Evolutionary conservation across 2,888 invertebrate genomes (phyloP).

Genomic region (Synanthedon myopaeformis): DNA sequence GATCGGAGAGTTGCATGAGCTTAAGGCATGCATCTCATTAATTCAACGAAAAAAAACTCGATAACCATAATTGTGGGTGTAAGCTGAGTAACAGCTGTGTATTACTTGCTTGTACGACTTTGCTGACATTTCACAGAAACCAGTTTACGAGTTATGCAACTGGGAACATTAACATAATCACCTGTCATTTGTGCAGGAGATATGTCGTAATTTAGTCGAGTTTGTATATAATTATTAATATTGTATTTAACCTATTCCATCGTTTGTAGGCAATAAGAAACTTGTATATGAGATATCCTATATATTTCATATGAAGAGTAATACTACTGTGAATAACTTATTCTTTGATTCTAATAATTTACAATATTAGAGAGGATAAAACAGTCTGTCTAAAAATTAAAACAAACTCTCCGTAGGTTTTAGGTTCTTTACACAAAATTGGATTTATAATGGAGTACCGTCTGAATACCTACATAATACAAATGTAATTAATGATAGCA

Average conservation of each 20-base stretch:
- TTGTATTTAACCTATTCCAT: no score
- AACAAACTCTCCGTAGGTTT: no score
- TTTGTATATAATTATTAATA: no score
- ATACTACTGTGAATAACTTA: no score
- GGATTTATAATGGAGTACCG: not conserved
- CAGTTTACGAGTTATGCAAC: slow-evolving; percentile 59
- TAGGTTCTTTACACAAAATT: not conserved
- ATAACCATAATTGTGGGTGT: slow-evolving; percentile 38
- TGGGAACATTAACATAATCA: slow-evolving; percentile 47
- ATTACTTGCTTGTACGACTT: slow-evolving; percentile 29
- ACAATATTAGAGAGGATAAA: no score
- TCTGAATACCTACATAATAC: not conserved
- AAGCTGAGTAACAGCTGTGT: slow-evolving; percentile 41
- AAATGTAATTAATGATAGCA: not conserved
- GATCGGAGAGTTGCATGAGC: slow-evolving; percentile 21
- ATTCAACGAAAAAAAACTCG: slow-evolving; percentile 28
- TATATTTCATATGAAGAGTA: no score
- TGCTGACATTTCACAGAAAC: slow-evolving; percentile 50
- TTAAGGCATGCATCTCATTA: slow-evolving; percentile 16
- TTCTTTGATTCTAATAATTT: no score
- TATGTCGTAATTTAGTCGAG: slow-evolving; percentile 6
- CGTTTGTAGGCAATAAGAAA: no score
- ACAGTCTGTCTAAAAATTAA: no score
- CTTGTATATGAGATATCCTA: no score
- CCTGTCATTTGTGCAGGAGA: slow-evolving; percentile 38